A percentile compares a stretch with the other conserved stretches of the same genome.
Conservation (phyloP, 2,797 vertebrate species). For the Crocidura indochinensis region DNA sequence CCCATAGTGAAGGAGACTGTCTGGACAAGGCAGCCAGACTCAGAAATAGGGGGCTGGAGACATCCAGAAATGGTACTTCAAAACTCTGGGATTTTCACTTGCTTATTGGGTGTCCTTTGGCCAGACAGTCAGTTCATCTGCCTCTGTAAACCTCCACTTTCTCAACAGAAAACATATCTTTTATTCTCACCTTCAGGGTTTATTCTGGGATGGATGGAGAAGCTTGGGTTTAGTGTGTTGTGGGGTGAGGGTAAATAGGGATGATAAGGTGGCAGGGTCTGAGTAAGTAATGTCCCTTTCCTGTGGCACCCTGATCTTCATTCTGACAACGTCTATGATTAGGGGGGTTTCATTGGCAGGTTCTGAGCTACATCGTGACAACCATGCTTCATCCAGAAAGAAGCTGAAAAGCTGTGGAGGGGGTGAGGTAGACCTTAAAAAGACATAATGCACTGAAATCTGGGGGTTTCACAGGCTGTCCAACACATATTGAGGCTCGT, state of each 20-base stretch:
- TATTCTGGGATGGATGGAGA: not conserved
- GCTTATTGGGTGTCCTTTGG: not conserved
- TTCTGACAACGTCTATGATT: not conserved
- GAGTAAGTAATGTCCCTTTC: too few species aligned
- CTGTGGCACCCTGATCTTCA: too few species aligned
- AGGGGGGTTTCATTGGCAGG: not conserved
- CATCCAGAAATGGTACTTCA: not conserved
- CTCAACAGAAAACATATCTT: conserved; percentile 8
- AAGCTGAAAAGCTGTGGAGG: too few species aligned
- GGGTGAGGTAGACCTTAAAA: not conserved
- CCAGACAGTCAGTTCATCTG: not conserved
- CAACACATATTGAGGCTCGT: not conserved
- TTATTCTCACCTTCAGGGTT: not conserved
- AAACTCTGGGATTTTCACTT: not conserved
- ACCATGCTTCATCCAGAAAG: too few species aligned
- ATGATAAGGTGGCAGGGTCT: too few species aligned
- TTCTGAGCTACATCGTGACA: not conserved
- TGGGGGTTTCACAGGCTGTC: not conserved
- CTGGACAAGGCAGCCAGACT: not conserved
- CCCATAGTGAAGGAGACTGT: not conserved
- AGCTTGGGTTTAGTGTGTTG: not conserved
- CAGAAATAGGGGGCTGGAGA: not conserved
- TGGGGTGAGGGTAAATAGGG: not conserved
- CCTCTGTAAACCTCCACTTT: conserved; percentile 2
- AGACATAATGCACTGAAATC: not conserved